Conservation (phyloP, 1,140 invertebrate species). For the Batillaria attramentaria region DNA sequence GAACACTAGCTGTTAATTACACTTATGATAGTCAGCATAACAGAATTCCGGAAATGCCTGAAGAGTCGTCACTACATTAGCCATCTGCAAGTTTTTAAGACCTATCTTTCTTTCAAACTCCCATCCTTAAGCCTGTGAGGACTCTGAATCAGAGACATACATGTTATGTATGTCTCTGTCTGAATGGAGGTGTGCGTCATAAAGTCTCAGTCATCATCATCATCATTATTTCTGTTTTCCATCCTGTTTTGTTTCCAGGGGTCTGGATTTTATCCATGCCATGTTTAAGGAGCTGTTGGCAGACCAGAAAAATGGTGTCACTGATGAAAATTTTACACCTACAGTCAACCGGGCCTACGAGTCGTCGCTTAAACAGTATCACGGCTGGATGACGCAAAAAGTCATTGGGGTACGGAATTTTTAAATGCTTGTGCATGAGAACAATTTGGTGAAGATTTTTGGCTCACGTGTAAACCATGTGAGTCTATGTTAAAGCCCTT, state of each 20-base stretch:
- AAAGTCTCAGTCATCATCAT: background rate
- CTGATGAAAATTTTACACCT: conserved; percentile 6
- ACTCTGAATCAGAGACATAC: no score
- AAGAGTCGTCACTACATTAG: background rate
- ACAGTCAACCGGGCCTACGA: background rate
- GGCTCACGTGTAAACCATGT: no score
- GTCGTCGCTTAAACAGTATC: background rate
- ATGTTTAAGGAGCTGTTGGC: conserved; percentile 10
- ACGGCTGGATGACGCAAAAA: conserved; percentile 23
- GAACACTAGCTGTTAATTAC: background rate
- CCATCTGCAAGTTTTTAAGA: background rate
- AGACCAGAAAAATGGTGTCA: background rate
- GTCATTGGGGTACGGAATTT: conserved; percentile 2
- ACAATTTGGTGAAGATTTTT: no score
- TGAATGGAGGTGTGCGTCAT: no score
- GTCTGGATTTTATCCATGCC: conserved; percentile 6
- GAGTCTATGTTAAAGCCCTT: no score
- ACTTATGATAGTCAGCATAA: background rate
- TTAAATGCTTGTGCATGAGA: no score
- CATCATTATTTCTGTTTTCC: background rate
- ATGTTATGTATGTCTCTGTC: no score
- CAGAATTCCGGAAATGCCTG: background rate
- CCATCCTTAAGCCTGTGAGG: no score
- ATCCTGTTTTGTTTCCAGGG: conserved; percentile 11
- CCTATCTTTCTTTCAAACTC: background rate